Percentiles rank a stretch among this genome's conserved stretches.
Conservation (phyloP, 2,888 invertebrate species). For the Diabrotica balteata region DNA sequence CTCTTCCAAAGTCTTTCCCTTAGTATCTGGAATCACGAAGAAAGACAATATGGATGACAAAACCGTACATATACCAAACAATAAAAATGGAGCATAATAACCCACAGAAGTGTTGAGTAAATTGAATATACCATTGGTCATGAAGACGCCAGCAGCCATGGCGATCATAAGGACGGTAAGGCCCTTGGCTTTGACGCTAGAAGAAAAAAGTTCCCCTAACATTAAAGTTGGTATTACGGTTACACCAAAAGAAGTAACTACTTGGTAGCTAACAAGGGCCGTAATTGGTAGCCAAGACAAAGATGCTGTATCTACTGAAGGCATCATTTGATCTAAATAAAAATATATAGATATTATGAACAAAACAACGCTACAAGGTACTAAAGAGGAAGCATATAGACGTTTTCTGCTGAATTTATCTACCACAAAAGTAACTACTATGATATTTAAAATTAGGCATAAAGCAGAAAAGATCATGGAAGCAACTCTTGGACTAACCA, state of each 20-base stretch:
- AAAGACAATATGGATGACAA: conserved; percentile 44
- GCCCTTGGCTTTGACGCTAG: conserved; percentile 52
- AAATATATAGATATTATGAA: conserved; percentile 41
- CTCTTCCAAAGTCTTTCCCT: conserved; percentile 55
- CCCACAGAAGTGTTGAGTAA: conserved; percentile 47
- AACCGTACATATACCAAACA: conserved; percentile 47
- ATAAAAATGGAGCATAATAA: conserved; percentile 49
- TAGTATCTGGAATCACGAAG: conserved; percentile 53
- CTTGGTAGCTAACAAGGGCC: conserved; percentile 47
- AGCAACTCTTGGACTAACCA: conserved; percentile 47
- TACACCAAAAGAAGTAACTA: conserved; percentile 45
- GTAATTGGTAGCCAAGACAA: conserved; percentile 50
- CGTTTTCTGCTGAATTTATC: conserved; percentile 44
- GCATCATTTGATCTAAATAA: conserved; percentile 39
- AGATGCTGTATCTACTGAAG: conserved; percentile 38
- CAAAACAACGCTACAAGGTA: conserved; percentile 39
- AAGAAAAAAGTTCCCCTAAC: conserved; percentile 50
- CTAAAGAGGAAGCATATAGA: conserved; percentile 42
- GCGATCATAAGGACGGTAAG: conserved; percentile 45
- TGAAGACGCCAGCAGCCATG: conserved; percentile 42
- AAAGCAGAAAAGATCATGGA: conserved; percentile 43
- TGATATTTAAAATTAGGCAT: conserved; percentile 34
- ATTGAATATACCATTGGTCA: conserved; percentile 49
- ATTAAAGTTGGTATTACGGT: conserved; percentile 49
- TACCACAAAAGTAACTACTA: conserved; percentile 42